Evolutionary conservation across 1,140 invertebrate genomes (phyloP), one percentile per base, ranked within the genome.

Genomic region (Brachionus angularis): DNA sequence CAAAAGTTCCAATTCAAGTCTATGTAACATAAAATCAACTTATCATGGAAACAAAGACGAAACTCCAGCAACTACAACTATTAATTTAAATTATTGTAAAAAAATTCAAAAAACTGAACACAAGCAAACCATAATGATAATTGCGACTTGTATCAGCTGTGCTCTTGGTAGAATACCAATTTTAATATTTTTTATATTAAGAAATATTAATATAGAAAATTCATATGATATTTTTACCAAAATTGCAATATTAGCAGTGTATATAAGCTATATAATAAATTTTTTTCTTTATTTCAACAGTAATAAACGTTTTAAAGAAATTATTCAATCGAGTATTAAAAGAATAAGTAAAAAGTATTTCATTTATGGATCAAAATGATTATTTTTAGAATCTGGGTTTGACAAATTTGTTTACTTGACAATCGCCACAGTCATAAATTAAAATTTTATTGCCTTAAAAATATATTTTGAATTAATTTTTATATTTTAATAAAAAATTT

Each of bases 91-190:
- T 21, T 34, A 55, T 55, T 34, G 33, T n/a, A n/a, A n/a, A n/a
- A n/a, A n/a, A 39, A 58, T 58, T 16, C 36, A 58, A 39, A 58
- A 39, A 58, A 12, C 18, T 39, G 23, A 39, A 58, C 7, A 39
- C 14, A 58, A 23, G 27, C 53, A 58, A 42, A 39, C 53, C 2
- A 58, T 58, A 25, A 39, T 58, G 33, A 23, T 58, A 3, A 12
- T 39, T 25, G 2, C 39, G 4, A 39, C 53, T 23, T 58, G 53
- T 42, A 21, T 58, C 2, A 23, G 18, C 8, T 58, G 53, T 23
- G 1, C 23, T 18, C 2, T 58, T 39, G 53, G 53, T 12, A 16
- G 53, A 4, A 39, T 58, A 29, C 53, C 53, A 23, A 36, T 58
- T 39, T 21, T 58, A 1, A 39, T 58, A 21, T 39, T 23, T 25